Percentiles rank a stretch among this genome's conserved stretches.
phyloP scores from a whole-genome alignment of 2,797 vertebrate species.

The Rhodeus uyekii region DNA sequence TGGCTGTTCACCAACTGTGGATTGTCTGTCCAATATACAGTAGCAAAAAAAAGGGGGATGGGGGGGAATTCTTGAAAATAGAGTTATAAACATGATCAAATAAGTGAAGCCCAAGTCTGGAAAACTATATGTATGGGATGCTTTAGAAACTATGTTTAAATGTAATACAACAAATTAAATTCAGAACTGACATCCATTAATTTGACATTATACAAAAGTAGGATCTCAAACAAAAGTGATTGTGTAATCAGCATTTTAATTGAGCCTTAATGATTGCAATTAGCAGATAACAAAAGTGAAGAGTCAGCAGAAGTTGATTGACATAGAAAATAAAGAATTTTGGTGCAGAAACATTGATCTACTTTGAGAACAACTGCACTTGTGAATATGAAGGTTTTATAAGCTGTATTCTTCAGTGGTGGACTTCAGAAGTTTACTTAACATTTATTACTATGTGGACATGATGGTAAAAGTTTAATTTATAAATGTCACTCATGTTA shows the following conservation, averaged over 20 bases:
- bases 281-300: constrained; percentile 75
- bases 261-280: constrained; percentile 85
- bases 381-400: constrained; percentile 1
- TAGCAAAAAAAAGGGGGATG: no score
- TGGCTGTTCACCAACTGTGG: constrained; percentile 51
- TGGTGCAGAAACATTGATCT: constrained; percentile 9
- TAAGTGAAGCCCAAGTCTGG: neutral
- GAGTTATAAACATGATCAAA: neutral
- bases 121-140: neutral
- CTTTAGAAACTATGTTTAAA: constrained; percentile 1
- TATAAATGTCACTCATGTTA: neutral
- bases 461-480: neutral
- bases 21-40: constrained; percentile 1
- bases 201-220: constrained; percentile 35
- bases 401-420: neutral
- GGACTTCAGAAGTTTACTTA: neutral
- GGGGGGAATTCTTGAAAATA: neutral
- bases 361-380: neutral
- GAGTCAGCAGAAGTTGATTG: constrained; percentile 77
- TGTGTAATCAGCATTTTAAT: constrained; percentile 80
- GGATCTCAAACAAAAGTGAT: constrained; percentile 40
- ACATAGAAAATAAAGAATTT: constrained; percentile 50
- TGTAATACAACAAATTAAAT: neutral
- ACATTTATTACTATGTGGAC: neutral
- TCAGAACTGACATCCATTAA: constrained; percentile 17